Conservation (phyloP, 2,888 invertebrate genomes). For the Uloborus plumipes region DNA sequence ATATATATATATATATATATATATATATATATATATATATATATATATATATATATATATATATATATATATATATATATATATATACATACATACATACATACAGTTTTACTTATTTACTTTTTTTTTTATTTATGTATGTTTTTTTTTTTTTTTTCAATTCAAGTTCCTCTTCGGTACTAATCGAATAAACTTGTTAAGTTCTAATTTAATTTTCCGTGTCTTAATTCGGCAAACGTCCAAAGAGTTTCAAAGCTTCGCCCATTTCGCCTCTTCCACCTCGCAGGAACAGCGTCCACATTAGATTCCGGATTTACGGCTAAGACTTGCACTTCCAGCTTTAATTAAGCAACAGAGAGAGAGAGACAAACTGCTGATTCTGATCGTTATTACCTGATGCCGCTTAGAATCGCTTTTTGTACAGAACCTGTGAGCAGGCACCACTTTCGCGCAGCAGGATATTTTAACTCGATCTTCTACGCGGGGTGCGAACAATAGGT, state of each 20-base stretch:
- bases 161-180: constrained; percentile 45
- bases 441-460: no score
- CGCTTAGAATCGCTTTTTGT: constrained; percentile 7
- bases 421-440: no score
- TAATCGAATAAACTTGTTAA: constrained; percentile 59
- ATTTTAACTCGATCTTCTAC: no score
- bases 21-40: constrained; percentile 9
- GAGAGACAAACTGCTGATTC: not conserved
- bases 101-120: not conserved
- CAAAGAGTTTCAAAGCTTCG: constrained; percentile 49
- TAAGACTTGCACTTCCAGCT: constrained; percentile 31
- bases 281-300: constrained; percentile 22
- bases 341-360: constrained; percentile 48
- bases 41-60: constrained; percentile 9
- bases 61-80: constrained; percentile 9
- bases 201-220: constrained; percentile 59
- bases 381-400: not conserved
- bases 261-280: constrained; percentile 1
- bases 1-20: constrained; percentile 9
- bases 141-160: no score
- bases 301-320: constrained; percentile 35
- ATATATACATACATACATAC: constrained; percentile 5
- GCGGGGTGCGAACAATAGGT: no score
- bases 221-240: constrained; percentile 58
- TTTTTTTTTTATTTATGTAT: no score